phyloP scores from a whole-genome alignment of 2,113 vertebrate species.

The Phaethon lepturus region DNA sequence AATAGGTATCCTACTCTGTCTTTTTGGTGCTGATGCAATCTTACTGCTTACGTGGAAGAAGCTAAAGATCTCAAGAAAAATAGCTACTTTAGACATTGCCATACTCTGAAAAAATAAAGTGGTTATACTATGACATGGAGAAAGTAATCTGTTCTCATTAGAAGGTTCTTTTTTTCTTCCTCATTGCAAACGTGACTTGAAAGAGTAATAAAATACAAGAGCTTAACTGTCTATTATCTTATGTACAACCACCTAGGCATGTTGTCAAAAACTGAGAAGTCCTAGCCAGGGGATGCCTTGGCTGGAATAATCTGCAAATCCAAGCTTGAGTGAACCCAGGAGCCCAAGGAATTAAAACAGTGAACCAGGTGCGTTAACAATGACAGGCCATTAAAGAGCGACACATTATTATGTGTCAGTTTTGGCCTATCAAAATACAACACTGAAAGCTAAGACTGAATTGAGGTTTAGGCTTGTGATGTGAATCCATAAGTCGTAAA shows the following conservation, averaged over 20 bases:
- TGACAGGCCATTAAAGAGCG: not conserved
- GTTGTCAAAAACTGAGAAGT: not conserved
- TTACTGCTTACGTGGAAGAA: not conserved
- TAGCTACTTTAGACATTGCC: not conserved
- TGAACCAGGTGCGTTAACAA: not conserved
- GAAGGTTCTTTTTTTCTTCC: not conserved
- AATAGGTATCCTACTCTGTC: not conserved
- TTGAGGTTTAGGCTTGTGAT: not conserved
- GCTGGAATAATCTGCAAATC: not conserved
- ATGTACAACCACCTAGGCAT: not conserved
- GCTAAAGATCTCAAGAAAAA: not conserved
- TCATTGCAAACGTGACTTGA: not conserved
- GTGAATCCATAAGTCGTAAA: not conserved
- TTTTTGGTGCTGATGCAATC: not conserved
- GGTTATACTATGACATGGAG: not conserved
- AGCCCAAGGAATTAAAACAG: not conserved
- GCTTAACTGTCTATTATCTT: not conserved
- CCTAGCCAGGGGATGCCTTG: not conserved
- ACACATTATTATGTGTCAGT: not conserved
- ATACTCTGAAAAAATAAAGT: not conserved
- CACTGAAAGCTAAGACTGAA: not conserved
- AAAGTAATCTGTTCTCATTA: not conserved
- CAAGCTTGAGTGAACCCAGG: not conserved
- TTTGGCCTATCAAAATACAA: not conserved
- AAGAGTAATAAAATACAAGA: not conserved